Base-by-base conservation (phyloP, 2,888 invertebrate species). In the Microctonus hyperodae region DNA sequence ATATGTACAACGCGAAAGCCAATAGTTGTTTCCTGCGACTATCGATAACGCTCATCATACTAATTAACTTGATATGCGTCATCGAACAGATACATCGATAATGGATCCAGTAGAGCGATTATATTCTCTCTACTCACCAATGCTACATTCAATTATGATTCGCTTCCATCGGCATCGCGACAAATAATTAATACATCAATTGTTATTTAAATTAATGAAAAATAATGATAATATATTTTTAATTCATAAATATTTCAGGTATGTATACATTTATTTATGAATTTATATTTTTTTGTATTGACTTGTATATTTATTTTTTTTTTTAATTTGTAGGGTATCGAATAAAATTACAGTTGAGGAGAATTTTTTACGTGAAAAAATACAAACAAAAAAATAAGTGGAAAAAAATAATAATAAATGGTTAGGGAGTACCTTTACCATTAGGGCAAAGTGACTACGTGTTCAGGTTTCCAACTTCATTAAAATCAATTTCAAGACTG, bases 391-490 rank as follows among this genome's bases (percentile, higher is more conserved):
- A 7, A 2, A n/a, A 5, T 37, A n/a, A n/a, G 37, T 13, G 37
- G n/a, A 37, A 11, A n/a, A 37, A 37, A n/a, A n/a, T n/a, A n/a
- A n/a, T n/a, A n/a, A 40, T 16, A 44, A 16, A 16, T 16, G 20
- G 16, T n/a, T n/a, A 2, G 9, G 5, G 13, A 2, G 51, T 25
- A 51, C 51, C 23, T 51, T 51, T 23, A 51, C 51, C 51, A 44
- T 44, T 25, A 0, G 51, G 51, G 25, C 22, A 51, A 25, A 51
- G 51, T 51, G 51, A 23, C 76, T 81, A 81, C 82, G 81, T 81
- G 82, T 79, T 73, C 75, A 64, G 81, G 73, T 69, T 81, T 76
- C 80, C 75, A 80, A 82, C 72, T 76, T 79, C 78, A 81, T 81
- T 81, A 81, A 81, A 81, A 81, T 81, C 81, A 78, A 81, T 80